Conservation (phyloP, 2,888 invertebrate species). For the Rhagium mordax region DNA sequence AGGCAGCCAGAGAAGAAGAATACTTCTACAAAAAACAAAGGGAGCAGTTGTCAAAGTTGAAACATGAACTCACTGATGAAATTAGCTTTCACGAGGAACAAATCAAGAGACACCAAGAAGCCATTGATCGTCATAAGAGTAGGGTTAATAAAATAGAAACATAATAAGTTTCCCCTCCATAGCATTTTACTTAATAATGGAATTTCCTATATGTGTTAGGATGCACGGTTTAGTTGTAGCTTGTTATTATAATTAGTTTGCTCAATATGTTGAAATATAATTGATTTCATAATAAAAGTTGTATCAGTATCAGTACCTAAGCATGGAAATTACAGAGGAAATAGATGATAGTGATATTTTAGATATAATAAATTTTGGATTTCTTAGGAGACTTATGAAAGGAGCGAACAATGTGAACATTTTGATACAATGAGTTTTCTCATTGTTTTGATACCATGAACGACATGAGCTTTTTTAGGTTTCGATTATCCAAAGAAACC, state of each 20-base stretch:
- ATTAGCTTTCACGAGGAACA: slow-evolving; percentile 89
- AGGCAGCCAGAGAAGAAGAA: slow-evolving; percentile 91
- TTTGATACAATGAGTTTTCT: too few species aligned
- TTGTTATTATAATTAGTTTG: neutral
- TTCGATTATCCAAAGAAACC: too few species aligned
- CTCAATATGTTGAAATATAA: neutral
- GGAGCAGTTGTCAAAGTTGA: slow-evolving; percentile 82
- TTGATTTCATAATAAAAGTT: slow-evolving; percentile 27
- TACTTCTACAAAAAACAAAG: slow-evolving; percentile 92
- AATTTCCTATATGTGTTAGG: neutral
- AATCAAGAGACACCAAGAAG: slow-evolving; percentile 89
- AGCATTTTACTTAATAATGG: neutral
- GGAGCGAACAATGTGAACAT: too few species aligned
- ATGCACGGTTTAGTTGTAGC: slow-evolving; percentile 1
- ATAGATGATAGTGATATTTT: too few species aligned
- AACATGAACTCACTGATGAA: slow-evolving; percentile 82
- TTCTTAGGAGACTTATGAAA: too few species aligned
- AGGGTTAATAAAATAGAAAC: slow-evolving; percentile 73
- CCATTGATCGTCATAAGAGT: slow-evolving; percentile 84
- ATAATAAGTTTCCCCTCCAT: neutral
- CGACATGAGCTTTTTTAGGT: too few species aligned
- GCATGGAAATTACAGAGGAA: too few species aligned
- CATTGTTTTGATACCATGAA: too few species aligned
- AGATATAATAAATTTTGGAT: too few species aligned
- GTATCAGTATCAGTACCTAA: too few species aligned